Conservation (phyloP, 2,888 invertebrate species). For the Gisinianus flammeolus region DNA sequence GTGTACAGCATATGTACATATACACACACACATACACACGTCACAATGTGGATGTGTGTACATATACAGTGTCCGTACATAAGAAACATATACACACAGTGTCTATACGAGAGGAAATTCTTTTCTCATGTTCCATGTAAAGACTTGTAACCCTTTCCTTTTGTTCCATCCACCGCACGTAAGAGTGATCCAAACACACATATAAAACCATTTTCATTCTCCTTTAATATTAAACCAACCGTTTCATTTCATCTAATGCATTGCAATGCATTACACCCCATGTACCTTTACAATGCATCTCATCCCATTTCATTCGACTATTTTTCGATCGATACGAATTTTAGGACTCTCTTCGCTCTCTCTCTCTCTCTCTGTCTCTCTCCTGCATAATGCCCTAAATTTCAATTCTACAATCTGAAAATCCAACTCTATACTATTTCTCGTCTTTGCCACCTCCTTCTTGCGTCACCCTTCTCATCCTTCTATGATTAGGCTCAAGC, state of each 20-base stretch:
- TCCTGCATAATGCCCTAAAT: constrained; percentile 27
- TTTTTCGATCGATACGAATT: constrained; percentile 30
- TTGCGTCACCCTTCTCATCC: constrained; percentile 1
- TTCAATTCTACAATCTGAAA: constrained; percentile 31
- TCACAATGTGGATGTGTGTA: no score
- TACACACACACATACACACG: no score
- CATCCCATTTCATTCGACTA: not conserved
- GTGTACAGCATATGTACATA: no score
- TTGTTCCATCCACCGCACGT: not conserved
- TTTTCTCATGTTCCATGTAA: constrained; percentile 5
- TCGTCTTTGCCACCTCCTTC: constrained; percentile 12
- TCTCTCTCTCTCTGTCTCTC: constrained; percentile 9
- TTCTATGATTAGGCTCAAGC: constrained; percentile 9
- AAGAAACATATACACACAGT: no score
- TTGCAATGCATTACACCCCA: not conserved
- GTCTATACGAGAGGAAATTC: not conserved
- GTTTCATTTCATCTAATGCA: not conserved
- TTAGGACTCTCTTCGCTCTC: constrained; percentile 26
- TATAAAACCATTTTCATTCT: constrained; percentile 2
- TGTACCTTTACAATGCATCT: constrained; percentile 6
- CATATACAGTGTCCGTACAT: no score
- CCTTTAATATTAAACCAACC: not conserved
- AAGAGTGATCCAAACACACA: not conserved
- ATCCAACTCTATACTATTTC: constrained; percentile 16
- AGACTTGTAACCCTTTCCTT: not conserved